Base-by-base conservation (phyloP, 2,888 invertebrate species). In the Diaphora mendica region DNA sequence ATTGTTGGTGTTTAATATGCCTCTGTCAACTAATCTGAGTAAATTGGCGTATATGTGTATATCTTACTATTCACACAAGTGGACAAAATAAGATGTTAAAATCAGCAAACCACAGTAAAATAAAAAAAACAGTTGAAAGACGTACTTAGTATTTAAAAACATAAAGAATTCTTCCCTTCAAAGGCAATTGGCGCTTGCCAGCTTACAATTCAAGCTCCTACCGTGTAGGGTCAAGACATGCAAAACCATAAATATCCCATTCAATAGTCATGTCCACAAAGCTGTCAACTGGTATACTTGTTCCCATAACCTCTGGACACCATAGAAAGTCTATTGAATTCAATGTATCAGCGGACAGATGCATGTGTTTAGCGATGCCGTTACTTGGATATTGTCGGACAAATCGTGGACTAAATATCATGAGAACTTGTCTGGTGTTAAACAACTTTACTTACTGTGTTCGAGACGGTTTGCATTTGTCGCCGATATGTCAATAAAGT, bases 261-360 rank as follows among this genome's bases (percentile, higher is more conserved):
- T 82, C 79, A 82, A 83, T 83, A 76, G 77, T 64, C 44, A 74
- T 78, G 85, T 86, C 84, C 75, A 80, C 83, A 79, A 83, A 85
- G 85, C 77, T 85, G 83, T 85, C 85, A 70, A 77, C 65, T 66
- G 72, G 68, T 78, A 82, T 85, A 86, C 82, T 81, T 82, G 86
- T 82, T 86, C 83, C 82, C 79, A 83, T 86, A 85, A 86, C 86
- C 86, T 85, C 77, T 79, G 85, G 76, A 69, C 55, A 79, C 84
- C 75, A 84, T 83, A 85, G 85, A 85, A 82, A 84, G 79, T 79
- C 82, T 68, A 85, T 84, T 85, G 75, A 84, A 85, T 85, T 82
- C 75, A 80, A 81, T 83, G 78, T 78, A 75, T 15, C 68, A 71
- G 35, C 23, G 35, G 84, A 84, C 82, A 85, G 76, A 80, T 83